Evolutionary conservation across 2,888 invertebrate species (phyloP).

Genomic region (Reticulitermes lucifugus): DNA sequence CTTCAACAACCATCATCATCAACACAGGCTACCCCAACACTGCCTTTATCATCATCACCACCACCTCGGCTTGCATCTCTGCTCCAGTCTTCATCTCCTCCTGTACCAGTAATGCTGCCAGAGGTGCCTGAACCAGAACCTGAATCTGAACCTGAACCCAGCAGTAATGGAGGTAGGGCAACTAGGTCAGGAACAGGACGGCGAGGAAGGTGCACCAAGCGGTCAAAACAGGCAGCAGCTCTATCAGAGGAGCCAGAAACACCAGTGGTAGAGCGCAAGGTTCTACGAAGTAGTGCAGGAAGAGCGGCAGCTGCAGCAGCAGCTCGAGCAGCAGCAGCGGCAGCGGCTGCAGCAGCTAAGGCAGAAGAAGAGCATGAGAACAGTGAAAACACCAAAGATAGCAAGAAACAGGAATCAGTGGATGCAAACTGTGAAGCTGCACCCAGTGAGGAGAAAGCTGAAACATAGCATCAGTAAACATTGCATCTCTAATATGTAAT

Average conservation of each 20-base stretch:
- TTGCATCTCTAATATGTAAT: slow-evolving; percentile 49
- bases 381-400: slow-evolving; percentile 50
- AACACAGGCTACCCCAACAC: slow-evolving; percentile 57
- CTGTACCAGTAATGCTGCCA: slow-evolving; percentile 42
- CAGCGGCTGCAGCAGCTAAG: slow-evolving; percentile 36
- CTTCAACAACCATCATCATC: slow-evolving; percentile 34
- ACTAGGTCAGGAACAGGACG: slow-evolving; percentile 58
- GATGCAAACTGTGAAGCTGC: slow-evolving; percentile 38
- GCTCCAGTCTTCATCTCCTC: slow-evolving; percentile 47
- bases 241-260: slow-evolving; percentile 61
- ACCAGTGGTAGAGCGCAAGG: slow-evolving; percentile 71
- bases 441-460: slow-evolving; percentile 44
- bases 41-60: slow-evolving; percentile 42
- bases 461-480: slow-evolving; percentile 52
- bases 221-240: slow-evolving; percentile 57
- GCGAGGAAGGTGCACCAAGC: slow-evolving; percentile 59
- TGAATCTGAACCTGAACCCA: slow-evolving; percentile 49
- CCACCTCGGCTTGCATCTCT: slow-evolving; percentile 54
- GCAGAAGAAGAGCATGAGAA: slow-evolving; percentile 28
- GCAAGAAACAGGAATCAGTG: slow-evolving; percentile 38
- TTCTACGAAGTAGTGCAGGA: slow-evolving; percentile 75
- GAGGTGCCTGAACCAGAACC: slow-evolving; percentile 44
- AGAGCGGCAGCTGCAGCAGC: slow-evolving; percentile 71
- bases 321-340: slow-evolving; percentile 62
- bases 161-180: slow-evolving; percentile 56